These are phyloP conservation scores for Haliclystus octoradiatus DNA, from an alignment of 30 jellyfish, hydroid and myxozoan species.

Conservation along the genomic window DNA sequence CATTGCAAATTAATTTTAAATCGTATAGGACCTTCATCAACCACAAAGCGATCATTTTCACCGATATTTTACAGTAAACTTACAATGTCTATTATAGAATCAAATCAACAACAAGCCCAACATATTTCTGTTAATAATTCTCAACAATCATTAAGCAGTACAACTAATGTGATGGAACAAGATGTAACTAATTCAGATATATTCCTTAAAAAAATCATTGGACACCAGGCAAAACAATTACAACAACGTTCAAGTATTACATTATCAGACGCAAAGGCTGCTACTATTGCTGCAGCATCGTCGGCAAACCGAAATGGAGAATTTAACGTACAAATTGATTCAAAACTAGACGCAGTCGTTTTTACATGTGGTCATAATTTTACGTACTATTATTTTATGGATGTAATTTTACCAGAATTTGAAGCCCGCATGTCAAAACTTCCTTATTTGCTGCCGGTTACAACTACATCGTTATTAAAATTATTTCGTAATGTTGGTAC, in stretches of 20 bases:
- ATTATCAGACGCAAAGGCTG: conserved; percentile 88
- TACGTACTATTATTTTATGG: conserved; percentile 61
- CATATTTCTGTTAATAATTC: too few relatives aligned
- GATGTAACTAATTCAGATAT: conserved; percentile 54
- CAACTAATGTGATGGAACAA: too few relatives aligned
- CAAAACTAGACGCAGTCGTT: conserved; percentile 58
- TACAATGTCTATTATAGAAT: too few relatives aligned
- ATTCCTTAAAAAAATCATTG: conserved; percentile 50
- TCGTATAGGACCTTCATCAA: too few relatives aligned
- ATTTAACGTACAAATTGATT: neutral
- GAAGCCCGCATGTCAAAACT: conserved; percentile 57
- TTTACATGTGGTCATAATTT: conserved; percentile 82
- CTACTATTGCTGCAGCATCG: conserved; percentile 97
- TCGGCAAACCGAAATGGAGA: conserved; percentile 24
- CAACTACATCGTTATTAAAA: conserved; percentile 39
- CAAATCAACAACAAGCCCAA: too few relatives aligned
- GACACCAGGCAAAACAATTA: conserved; percentile 48
- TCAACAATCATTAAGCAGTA: too few relatives aligned
- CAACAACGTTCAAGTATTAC: conserved; percentile 34
- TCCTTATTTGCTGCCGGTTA: conserved; percentile 66
- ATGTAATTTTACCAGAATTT: conserved; percentile 87
- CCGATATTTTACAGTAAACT: too few relatives aligned
- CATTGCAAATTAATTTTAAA: too few relatives aligned
- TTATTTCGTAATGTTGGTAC: conserved; percentile 41
- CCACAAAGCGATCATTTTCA: too few relatives aligned